These are phyloP conservation scores for Antedon bifida DNA, from an alignment of 35 echinoderm and acorn worm species.

Conservation along the genomic window DNA sequence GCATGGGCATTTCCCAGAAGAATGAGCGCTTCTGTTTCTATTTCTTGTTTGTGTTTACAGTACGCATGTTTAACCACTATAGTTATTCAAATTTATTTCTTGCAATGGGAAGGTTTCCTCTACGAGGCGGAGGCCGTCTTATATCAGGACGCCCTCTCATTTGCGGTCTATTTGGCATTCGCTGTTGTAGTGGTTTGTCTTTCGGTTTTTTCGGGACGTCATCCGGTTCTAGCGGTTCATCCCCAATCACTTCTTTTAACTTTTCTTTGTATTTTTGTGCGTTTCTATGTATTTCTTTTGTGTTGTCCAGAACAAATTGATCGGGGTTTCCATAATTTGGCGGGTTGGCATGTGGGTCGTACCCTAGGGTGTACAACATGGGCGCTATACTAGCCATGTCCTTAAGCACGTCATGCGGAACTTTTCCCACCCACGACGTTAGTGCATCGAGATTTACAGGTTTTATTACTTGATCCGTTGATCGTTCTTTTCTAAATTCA, in stretches of 20 bases:
- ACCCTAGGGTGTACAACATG: conserved; percentile 62
- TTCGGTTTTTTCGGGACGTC: background rate
- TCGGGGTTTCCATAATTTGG: conserved; percentile 76
- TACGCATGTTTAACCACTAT: too few relatives aligned
- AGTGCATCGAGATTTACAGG: conserved; percentile 82
- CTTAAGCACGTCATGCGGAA: conserved; percentile 52
- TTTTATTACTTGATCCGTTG: conserved; percentile 88
- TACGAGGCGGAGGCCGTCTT: background rate
- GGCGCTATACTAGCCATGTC: conserved; percentile 75
- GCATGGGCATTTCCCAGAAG: too few relatives aligned
- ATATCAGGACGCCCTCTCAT: background rate
- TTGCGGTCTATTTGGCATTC: background rate
- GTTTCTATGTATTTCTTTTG: conserved; percentile 29
- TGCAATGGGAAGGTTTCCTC: background rate
- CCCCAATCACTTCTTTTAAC: conserved; percentile 35
- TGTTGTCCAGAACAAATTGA: conserved; percentile 49
- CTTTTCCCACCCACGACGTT: conserved; percentile 85
- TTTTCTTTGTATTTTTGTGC: conserved; percentile 20
- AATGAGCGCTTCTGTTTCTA: too few relatives aligned
- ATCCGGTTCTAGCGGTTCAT: conserved; percentile 26
- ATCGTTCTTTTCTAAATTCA: conserved; percentile 81
- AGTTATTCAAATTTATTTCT: background rate
- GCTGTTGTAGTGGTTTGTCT: background rate
- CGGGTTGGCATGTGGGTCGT: conserved; percentile 68
- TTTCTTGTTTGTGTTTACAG: too few relatives aligned